phyloP scores from a whole-genome alignment of 2,113 vertebrate species.

The Hypocryptadius cinnamomeus region DNA sequence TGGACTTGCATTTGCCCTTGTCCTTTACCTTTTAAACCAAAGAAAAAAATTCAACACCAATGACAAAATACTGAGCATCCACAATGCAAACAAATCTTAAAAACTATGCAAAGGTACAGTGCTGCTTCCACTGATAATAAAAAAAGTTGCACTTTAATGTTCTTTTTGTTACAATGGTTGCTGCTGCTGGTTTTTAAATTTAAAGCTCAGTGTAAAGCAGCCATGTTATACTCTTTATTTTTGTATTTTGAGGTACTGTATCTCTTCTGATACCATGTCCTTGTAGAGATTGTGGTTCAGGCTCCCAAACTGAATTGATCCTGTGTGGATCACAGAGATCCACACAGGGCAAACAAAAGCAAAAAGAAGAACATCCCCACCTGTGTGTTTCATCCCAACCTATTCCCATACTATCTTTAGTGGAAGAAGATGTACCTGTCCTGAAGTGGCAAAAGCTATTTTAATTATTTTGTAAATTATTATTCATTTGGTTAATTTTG shows the following conservation, averaged over 20 bases:
- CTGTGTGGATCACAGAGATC: background rate
- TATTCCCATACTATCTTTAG: background rate
- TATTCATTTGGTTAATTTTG: background rate
- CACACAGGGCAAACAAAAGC: background rate
- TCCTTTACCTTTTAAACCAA: conserved; percentile 62
- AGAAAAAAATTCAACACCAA: background rate
- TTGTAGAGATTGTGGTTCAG: background rate
- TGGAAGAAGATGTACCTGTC: background rate
- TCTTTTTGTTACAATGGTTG: background rate
- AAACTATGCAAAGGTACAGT: background rate
- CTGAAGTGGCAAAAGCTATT: background rate
- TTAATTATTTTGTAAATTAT: background rate
- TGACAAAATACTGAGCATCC: background rate
- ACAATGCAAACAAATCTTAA: background rate
- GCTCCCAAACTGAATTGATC: background rate
- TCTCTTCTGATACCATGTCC: background rate
- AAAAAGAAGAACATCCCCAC: background rate
- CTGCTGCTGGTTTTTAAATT: background rate
- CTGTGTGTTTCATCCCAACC: background rate
- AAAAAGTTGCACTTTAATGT: background rate
- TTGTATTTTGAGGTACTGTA: background rate
- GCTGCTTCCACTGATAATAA: background rate
- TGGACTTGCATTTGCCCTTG: conserved; percentile 52
- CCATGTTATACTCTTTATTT: background rate
- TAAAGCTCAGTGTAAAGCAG: background rate